phyloP scores from a whole-genome alignment of 2,888 invertebrate genomes.

The Therioaphis trifolii region DNA sequence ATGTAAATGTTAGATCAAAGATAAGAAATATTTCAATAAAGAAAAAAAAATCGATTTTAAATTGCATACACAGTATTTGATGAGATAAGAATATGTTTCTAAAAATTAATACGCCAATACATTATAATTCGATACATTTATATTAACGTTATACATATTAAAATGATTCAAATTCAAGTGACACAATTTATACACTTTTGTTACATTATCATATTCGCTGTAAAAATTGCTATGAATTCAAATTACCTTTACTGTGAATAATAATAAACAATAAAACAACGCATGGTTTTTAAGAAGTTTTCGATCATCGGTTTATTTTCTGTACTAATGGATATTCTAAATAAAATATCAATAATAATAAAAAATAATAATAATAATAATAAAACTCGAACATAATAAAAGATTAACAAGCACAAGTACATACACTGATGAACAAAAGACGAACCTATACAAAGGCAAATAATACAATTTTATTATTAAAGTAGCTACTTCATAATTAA shows the following conservation, averaged over 20 bases:
- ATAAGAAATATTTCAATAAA: no score
- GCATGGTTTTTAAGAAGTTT: slow-evolving; percentile 39
- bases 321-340: slow-evolving; percentile 45
- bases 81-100: no score
- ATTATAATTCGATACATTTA: no score
- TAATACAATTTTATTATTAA: slow-evolving; percentile 3
- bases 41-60: no score
- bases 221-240: no score
- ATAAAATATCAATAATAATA: slow-evolving; percentile 54
- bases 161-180: no score
- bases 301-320: slow-evolving; percentile 46
- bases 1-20: no score
- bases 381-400: slow-evolving; percentile 53
- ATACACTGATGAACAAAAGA: slow-evolving; percentile 48
- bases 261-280: not conserved
- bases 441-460: slow-evolving; percentile 20
- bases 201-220: no score
- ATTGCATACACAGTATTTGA: no score
- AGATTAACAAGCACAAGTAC: slow-evolving; percentile 52
- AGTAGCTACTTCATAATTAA: slow-evolving; percentile 41
- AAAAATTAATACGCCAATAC: no score
- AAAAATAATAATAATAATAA: slow-evolving; percentile 40
- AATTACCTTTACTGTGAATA: not conserved
- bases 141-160: no score
- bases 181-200: no score